A percentile compares a stretch with the other conserved stretches of the same genome.
phyloP scores from a whole-genome alignment of 2,113 vertebrate genomes.

The Chiloscyllium plagiosum region DNA sequence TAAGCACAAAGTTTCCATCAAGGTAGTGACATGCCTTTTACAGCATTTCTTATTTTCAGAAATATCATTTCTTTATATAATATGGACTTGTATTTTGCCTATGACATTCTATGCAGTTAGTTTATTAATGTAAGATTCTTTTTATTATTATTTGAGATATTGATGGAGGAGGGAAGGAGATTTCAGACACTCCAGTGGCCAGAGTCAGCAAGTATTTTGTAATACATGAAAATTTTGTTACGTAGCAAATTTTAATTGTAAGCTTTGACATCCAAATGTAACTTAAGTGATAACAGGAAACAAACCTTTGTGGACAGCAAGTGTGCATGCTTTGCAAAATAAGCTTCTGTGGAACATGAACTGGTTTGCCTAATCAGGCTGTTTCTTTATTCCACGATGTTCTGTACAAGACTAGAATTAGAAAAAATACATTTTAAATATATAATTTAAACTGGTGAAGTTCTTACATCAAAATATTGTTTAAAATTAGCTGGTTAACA shows the following conservation, averaged over 20 bases:
- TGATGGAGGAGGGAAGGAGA: background rate
- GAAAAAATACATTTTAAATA: background rate
- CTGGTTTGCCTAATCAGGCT: background rate
- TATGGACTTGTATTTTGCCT: background rate
- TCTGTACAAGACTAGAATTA: background rate
- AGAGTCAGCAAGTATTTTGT: background rate
- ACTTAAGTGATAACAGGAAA: background rate
- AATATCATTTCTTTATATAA: background rate
- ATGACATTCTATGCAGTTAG: background rate
- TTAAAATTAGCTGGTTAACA: background rate
- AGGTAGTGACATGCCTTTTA: conserved; percentile 57
- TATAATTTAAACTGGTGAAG: background rate
- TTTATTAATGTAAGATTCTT: background rate
- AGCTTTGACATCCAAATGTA: background rate
- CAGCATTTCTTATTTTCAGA: background rate
- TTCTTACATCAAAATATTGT: background rate
- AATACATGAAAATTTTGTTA: background rate
- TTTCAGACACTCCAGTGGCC: background rate
- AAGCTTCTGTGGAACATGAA: background rate
- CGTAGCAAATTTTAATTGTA: background rate
- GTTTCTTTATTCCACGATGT: background rate
- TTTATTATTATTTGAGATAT: background rate
- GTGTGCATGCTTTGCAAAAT: background rate
- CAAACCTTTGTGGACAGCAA: background rate
- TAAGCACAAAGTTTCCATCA: conserved; percentile 98